phyloP scores from a whole-genome alignment of 1,140 invertebrate genomes.

The Drosophila sp. region DNA sequence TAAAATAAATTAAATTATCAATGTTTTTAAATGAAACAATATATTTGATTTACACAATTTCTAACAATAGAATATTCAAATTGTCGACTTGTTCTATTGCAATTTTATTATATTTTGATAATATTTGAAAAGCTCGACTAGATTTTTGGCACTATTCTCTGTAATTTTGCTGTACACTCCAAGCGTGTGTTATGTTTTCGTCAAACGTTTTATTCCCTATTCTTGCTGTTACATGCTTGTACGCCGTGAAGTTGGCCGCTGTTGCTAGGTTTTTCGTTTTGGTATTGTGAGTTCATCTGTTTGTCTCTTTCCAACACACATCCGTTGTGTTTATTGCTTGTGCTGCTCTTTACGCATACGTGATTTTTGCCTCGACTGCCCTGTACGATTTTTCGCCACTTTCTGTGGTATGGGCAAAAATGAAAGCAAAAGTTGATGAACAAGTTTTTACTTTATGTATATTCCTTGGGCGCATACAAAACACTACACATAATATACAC shows the following conservation, averaged over 20 bases:
- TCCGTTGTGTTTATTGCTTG: constrained; percentile 8
- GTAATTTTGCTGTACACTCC: constrained; percentile 42
- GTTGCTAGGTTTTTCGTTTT: constrained; percentile 20
- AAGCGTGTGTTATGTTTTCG: constrained; percentile 63
- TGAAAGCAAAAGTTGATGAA: constrained; percentile 84
- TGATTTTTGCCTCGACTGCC: constrained; percentile 69
- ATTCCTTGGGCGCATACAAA: constrained; percentile 46
- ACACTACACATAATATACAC: constrained; percentile 12
- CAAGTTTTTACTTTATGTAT: constrained; percentile 67
- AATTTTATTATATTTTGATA: constrained; percentile 24
- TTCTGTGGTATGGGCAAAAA: constrained; percentile 58
- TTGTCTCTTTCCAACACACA: constrained; percentile 50
- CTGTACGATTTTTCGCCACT: constrained; percentile 71
- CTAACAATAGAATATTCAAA: neutral
- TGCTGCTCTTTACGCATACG: constrained; percentile 66
- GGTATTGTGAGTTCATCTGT: constrained; percentile 25
- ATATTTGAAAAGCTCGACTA: constrained; percentile 38
- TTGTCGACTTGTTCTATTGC: constrained; percentile 49
- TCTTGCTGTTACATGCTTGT: constrained; percentile 48
- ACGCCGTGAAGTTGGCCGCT: constrained; percentile 71
- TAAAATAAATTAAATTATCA: constrained; percentile 6
- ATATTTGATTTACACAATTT: constrained; percentile 2
- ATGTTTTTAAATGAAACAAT: constrained; percentile 8
- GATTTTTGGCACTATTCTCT: constrained; percentile 37
- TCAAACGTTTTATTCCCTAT: constrained; percentile 68